Conservation (phyloP, 2,113 vertebrate genomes). For the Pollachius pollachius region DNA sequence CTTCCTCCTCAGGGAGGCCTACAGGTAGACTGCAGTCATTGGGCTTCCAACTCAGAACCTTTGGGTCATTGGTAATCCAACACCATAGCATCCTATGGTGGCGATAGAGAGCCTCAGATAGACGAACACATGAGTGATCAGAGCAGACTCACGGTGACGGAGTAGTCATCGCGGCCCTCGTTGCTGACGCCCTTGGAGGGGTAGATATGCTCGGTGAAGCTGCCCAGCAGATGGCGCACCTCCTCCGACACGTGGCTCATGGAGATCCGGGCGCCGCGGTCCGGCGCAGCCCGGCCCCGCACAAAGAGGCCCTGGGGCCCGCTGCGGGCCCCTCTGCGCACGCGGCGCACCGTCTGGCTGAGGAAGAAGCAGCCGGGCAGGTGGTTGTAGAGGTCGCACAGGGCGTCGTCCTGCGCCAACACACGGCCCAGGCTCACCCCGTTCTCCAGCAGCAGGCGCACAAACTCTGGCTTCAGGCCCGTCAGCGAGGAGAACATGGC, state of each 20-base stretch:
- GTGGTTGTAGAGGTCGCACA: conserved; percentile 82
- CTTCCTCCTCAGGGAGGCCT: no score
- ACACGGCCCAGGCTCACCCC: conserved; percentile 84
- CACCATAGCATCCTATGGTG: no score
- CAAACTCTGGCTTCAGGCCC: conserved; percentile 87
- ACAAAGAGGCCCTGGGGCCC: conserved; percentile 14
- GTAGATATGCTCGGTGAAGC: conserved; percentile 83
- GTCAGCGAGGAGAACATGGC: conserved; percentile 87
- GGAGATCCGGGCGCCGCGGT: conserved; percentile 44
- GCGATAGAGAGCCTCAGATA: no score
- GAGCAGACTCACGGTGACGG: conserved; percentile 48
- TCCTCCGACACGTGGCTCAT: conserved; percentile 82
- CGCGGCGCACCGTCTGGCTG: conserved; percentile 79
- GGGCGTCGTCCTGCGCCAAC: conserved; percentile 73
- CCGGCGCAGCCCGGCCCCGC: background rate
- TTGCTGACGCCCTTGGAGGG: conserved; percentile 38
- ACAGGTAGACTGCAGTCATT: no score
- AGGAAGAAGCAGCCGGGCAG: conserved; percentile 82
- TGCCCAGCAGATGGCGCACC: conserved; percentile 84
- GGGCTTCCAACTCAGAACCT: no score
- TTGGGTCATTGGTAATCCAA: no score
- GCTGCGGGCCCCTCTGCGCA: conserved; percentile 51
- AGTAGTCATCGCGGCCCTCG: background rate
- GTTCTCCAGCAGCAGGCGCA: conserved; percentile 89
- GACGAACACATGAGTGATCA: background rate